phyloP scores from a whole-genome alignment of 2,797 vertebrate species.

The Discoglossus pictus region DNA sequence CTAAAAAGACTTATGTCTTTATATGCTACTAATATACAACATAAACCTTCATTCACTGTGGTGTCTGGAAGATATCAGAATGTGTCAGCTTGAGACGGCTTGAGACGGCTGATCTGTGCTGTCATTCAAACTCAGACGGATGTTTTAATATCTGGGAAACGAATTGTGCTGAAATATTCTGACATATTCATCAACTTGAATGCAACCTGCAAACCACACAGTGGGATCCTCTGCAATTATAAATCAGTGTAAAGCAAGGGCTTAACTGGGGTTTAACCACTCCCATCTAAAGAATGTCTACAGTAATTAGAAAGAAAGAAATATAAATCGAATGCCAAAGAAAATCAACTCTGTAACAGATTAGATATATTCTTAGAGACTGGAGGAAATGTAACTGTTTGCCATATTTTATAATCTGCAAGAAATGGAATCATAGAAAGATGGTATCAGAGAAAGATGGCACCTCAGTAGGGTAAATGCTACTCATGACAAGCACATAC shows the following conservation, averaged over 20 bases:
- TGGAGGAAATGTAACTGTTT: too few species aligned
- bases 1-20: too few species aligned
- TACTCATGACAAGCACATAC: too few species aligned
- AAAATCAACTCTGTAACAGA: too few species aligned
- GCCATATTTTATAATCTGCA: too few species aligned
- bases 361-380: too few species aligned
- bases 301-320: not conserved
- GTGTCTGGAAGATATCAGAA: not conserved
- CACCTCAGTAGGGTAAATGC: too few species aligned
- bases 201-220: conserved; percentile 1
- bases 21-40: too few species aligned
- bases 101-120: not conserved
- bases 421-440: too few species aligned
- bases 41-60: not conserved
- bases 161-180: conserved; percentile 2
- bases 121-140: not conserved
- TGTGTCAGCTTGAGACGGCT: not conserved
- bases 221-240: not conserved
- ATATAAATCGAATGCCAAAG: too few species aligned
- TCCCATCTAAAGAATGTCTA: not conserved
- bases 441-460: too few species aligned
- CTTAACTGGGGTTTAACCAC: not conserved
- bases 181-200: conserved; percentile 2
- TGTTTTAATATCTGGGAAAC: not conserved
- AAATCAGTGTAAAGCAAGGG: conserved; percentile 1